phyloP scores from a whole-genome alignment of 1,140 invertebrate genomes.

The Aphaenogaster floridana region DNA sequence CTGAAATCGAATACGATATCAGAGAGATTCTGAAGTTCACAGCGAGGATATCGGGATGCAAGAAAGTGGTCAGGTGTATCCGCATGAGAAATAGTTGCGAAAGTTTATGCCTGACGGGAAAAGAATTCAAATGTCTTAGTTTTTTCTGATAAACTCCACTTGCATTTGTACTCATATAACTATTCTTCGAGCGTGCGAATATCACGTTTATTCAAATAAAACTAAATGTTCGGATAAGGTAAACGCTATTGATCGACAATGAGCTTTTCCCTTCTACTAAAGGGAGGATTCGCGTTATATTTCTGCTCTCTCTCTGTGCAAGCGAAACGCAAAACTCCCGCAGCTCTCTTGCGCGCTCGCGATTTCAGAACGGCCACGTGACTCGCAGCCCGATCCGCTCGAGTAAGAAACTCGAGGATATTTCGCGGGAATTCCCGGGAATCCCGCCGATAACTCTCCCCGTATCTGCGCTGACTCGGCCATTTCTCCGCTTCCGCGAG shows the following conservation, averaged over 20 bases:
- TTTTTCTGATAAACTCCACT: background rate
- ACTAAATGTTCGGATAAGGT: constrained; percentile 17
- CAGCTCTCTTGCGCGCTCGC: constrained; percentile 27
- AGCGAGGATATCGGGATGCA: background rate
- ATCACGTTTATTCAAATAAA: constrained; percentile 27
- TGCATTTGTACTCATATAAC: background rate
- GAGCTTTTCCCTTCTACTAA: constrained; percentile 2
- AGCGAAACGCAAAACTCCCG: constrained; percentile 41
- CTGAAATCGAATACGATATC: background rate
- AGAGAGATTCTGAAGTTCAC: background rate
- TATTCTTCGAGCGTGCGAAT: background rate
- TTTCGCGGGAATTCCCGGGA: constrained; percentile 59
- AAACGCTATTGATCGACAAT: constrained; percentile 3
- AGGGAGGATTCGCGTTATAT: constrained; percentile 5
- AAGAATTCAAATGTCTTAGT: background rate
- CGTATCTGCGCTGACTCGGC: constrained; percentile 62
- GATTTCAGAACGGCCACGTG: constrained; percentile 46
- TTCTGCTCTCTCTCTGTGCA: background rate
- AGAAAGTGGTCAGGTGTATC: background rate
- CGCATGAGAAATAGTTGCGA: background rate
- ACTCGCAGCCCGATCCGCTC: constrained; percentile 49
- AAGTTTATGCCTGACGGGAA: background rate
- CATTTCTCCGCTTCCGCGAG: constrained; percentile 58
- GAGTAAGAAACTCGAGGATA: constrained; percentile 58
- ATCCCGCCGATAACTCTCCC: constrained; percentile 61